phyloP scores from a whole-genome alignment of 1,140 invertebrate species.

The Saxidomus purpurata region DNA sequence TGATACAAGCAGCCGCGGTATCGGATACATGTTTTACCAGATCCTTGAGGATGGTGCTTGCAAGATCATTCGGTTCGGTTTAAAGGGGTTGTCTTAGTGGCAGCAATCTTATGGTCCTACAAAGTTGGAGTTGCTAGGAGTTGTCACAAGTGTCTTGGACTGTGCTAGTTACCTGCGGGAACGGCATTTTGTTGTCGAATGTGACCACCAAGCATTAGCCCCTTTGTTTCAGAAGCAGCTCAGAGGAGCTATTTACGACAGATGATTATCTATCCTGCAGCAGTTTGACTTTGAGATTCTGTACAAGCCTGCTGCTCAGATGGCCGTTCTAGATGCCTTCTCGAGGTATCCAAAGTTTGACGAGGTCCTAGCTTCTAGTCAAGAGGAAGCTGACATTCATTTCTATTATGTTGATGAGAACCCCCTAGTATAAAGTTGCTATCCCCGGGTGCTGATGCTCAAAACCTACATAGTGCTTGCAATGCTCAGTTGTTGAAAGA shows the following conservation, averaged over 20 bases:
- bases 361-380: slow-evolving; percentile 43
- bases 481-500: not conserved
- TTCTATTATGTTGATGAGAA: slow-evolving; percentile 66
- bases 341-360: not conserved
- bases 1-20: slow-evolving; percentile 63
- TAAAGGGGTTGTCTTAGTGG: slow-evolving; percentile 65
- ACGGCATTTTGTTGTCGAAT: slow-evolving; percentile 60
- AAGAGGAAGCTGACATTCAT: slow-evolving; percentile 54
- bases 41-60: slow-evolving; percentile 23
- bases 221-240: slow-evolving; percentile 61
- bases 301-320: slow-evolving; percentile 59
- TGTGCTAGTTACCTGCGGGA: slow-evolving; percentile 65
- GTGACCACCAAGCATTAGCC: slow-evolving; percentile 67
- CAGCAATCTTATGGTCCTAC: slow-evolving; percentile 70
- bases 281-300: slow-evolving; percentile 65
- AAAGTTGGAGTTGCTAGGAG: slow-evolving; percentile 67
- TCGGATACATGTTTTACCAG: slow-evolving; percentile 70
- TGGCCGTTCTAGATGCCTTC: slow-evolving; percentile 57
- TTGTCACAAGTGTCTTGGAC: slow-evolving; percentile 65
- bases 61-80: slow-evolving; percentile 57
- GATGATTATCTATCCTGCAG: slow-evolving; percentile 64
- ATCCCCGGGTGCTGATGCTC: not conserved
- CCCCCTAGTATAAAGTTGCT: slow-evolving; percentile 9
- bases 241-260: slow-evolving; percentile 66
- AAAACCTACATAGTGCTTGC: too few species aligned